A percentile compares a stretch with the other conserved stretches of the same genome.
These are phyloP conservation scores for Epizoanthus stellaris DNA, from an alignment of 92 coral and sea anemone species.

Conservation along the genomic window DNA sequence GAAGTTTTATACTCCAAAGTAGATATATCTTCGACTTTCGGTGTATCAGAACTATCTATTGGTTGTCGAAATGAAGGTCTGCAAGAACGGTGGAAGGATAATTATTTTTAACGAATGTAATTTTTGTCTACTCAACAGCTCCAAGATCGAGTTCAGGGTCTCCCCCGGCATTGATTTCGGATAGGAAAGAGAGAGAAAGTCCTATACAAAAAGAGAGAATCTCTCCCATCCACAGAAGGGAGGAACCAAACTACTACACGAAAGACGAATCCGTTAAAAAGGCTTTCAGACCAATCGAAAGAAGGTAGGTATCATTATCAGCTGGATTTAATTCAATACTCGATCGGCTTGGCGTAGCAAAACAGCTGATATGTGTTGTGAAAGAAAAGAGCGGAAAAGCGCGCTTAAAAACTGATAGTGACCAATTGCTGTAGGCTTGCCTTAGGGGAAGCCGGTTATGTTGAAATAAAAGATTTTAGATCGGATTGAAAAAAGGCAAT, in stretches of 20 bases:
- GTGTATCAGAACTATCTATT: neutral
- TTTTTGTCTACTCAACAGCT: slow-evolving; percentile 23
- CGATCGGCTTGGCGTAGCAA: neutral
- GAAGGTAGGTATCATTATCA: slow-evolving; percentile 49
- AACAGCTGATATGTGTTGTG: neutral
- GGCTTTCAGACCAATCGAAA: slow-evolving; percentile 45
- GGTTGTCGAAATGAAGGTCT: neutral
- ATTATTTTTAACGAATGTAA: neutral
- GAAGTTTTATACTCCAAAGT: no score
- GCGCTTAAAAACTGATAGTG: neutral
- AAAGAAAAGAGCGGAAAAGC: neutral
- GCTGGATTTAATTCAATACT: slow-evolving; percentile 1
- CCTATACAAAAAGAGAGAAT: slow-evolving; percentile 4
- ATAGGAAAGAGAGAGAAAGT: slow-evolving; percentile 29
- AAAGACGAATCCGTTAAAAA: slow-evolving; percentile 39
- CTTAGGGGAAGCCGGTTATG: neutral
- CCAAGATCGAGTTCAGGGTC: slow-evolving; percentile 23
- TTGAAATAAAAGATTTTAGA: neutral
- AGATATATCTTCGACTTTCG: no score
- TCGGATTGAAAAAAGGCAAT: neutral
- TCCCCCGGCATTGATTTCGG: slow-evolving; percentile 45
- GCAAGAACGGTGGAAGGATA: neutral
- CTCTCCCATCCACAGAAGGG: slow-evolving; percentile 12
- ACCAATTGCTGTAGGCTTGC: neutral
- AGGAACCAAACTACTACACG: slow-evolving; percentile 15